Percentiles rank a stretch among this genome's conserved stretches.
phyloP scores from a whole-genome alignment of 2,888 invertebrate species.

The Therioaphis trifolii region DNA sequence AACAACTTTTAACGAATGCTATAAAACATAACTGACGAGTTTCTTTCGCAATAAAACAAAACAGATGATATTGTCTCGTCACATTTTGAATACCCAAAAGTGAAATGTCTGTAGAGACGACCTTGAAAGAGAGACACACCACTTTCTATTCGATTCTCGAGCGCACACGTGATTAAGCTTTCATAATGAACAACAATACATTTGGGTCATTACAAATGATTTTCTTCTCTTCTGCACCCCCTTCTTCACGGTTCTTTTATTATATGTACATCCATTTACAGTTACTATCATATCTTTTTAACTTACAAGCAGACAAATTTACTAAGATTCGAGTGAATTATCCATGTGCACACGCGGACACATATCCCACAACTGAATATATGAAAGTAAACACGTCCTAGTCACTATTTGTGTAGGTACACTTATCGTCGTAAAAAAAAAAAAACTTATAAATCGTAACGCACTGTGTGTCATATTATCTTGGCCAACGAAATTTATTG shows the following conservation, averaged over 20 bases:
- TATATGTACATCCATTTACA: not conserved
- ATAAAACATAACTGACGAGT: not conserved
- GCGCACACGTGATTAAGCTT: conserved; percentile 60
- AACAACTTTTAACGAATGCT: not conserved
- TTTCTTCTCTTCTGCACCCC: conserved; percentile 19
- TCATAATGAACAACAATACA: conserved; percentile 60
- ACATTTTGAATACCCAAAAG: conserved; percentile 56
- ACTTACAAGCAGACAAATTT: conserved; percentile 13
- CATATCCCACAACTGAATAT: conserved; percentile 37
- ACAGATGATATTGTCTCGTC: conserved; percentile 41
- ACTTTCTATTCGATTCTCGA: conserved; percentile 61
- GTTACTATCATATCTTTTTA: not conserved
- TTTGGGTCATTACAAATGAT: conserved; percentile 57
- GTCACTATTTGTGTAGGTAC: conserved; percentile 42
- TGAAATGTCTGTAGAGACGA: conserved; percentile 57
- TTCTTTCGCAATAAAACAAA: conserved; percentile 47
- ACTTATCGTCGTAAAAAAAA: conserved; percentile 43
- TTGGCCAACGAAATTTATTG: conserved; percentile 49
- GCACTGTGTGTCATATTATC: conserved; percentile 29
- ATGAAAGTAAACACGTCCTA: conserved; percentile 44
- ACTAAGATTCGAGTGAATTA: conserved; percentile 42
- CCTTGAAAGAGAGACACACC: conserved; percentile 57
- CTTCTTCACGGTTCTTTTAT: not conserved
- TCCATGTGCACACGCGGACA: not conserved
- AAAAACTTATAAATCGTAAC: conserved; percentile 46